Conservation (phyloP, 2,888 invertebrate genomes). For the Phaonia tiefii region DNA sequence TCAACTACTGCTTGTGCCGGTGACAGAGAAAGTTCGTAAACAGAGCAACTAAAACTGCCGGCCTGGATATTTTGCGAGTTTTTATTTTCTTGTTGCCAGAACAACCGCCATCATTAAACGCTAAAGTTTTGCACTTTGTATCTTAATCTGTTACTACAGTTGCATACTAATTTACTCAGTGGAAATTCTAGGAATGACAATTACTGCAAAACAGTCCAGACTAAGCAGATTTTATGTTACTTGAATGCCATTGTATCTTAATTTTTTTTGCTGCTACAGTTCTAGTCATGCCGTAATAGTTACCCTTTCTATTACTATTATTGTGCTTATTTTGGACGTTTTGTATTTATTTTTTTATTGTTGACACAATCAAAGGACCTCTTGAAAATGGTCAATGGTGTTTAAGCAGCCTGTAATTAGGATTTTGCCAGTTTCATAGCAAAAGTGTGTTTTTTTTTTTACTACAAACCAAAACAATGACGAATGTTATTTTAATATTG, state of each 20-base stretch:
- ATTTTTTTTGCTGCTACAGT: too few relatives aligned
- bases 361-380: not conserved
- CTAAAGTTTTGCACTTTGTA: slow-evolving; percentile 45
- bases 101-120: slow-evolving; percentile 20
- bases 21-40: not conserved
- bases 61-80: too few relatives aligned
- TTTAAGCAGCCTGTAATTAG: too few relatives aligned
- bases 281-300: too few relatives aligned
- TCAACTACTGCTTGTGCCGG: slow-evolving; percentile 3
- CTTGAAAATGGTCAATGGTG: not conserved
- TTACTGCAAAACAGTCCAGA: too few relatives aligned
- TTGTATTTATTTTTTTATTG: not conserved
- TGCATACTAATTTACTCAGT: slow-evolving; percentile 46
- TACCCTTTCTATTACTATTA: not conserved
- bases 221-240: too few relatives aligned
- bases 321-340: not conserved
- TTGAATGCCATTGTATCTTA: too few relatives aligned
- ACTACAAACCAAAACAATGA: too few relatives aligned
- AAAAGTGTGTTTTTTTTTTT: too few relatives aligned
- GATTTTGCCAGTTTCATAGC: too few relatives aligned
- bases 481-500: too few relatives aligned
- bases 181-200: not conserved
- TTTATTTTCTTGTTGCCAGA: slow-evolving; percentile 4
- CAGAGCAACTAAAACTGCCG: too few relatives aligned
- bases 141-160: slow-evolving; percentile 49